Conservation (phyloP, 1,140 invertebrate genomes). For the Teleogryllus occipitalis region DNA sequence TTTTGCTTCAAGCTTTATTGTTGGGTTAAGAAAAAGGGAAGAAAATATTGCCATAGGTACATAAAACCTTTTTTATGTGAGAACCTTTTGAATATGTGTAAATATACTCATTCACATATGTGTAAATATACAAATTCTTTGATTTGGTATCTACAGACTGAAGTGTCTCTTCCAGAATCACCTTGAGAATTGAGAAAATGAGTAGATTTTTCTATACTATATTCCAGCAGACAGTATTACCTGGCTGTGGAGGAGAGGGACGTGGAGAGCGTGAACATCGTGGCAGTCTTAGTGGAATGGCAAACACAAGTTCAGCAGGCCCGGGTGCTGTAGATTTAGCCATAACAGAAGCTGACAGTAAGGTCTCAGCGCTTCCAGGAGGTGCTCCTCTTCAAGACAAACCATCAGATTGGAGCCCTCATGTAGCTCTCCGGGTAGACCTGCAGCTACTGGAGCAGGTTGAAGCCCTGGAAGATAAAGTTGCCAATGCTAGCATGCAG, state of each 20-base stretch:
- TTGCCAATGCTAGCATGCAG: conserved; percentile 88
- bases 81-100: too few relatives aligned
- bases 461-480: conserved; percentile 84
- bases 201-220: too few relatives aligned
- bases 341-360: conserved; percentile 39
- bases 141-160: too few relatives aligned
- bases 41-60: too few relatives aligned
- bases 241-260: background rate
- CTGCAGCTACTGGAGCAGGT: conserved; percentile 75
- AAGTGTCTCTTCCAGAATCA: too few relatives aligned
- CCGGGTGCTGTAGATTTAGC: conserved; percentile 42
- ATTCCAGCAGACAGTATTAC: background rate
- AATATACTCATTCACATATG: too few relatives aligned
- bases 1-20: too few relatives aligned
- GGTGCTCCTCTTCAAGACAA: conserved; percentile 21
- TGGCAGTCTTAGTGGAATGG: background rate
- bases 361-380: conserved; percentile 30
- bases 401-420: conserved; percentile 49
- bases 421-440: conserved; percentile 70
- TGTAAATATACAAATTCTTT: too few relatives aligned
- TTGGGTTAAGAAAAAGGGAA: too few relatives aligned
- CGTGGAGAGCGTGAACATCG: background rate
- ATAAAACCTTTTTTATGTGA: too few relatives aligned
- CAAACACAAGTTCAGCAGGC: background rate
- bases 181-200: too few relatives aligned